Evolutionary conservation across 2,113 vertebrate genomes (phyloP).

Genomic region (Tringa solitaria): DNA sequence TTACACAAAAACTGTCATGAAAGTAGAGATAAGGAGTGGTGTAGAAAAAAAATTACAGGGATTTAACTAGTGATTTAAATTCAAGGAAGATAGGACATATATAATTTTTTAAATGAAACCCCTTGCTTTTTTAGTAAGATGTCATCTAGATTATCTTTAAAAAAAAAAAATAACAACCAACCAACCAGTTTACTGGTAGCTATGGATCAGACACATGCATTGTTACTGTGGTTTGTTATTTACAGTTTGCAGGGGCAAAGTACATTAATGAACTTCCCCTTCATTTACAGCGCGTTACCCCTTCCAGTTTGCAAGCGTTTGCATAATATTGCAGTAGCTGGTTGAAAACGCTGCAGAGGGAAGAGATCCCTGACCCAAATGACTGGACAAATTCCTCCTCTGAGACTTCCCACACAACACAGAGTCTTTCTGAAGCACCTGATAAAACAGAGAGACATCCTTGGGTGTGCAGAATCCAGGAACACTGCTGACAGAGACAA

Average conservation of each 20-base stretch:
- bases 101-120: not conserved
- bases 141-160: not conserved
- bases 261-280: not conserved
- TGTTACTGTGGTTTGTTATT: not conserved
- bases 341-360: not conserved
- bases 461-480: not conserved
- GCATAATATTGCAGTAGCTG: not conserved
- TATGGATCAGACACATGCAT: not conserved
- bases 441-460: not conserved
- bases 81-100: not conserved
- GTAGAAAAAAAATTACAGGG: not conserved
- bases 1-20: not conserved
- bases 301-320: not conserved
- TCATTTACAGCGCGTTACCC: not conserved
- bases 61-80: not conserved
- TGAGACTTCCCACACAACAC: not conserved
- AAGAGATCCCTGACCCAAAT: not conserved
- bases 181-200: not conserved
- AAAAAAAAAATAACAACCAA: not conserved
- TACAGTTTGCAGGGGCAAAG: not conserved
- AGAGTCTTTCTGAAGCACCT: not conserved
- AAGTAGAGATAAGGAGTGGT: not conserved
- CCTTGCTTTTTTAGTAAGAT: not conserved
- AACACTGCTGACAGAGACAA: not conserved
- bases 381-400: not conserved